Conservation (phyloP, 2,888 invertebrate genomes). For the Agapostemon virescens region DNA sequence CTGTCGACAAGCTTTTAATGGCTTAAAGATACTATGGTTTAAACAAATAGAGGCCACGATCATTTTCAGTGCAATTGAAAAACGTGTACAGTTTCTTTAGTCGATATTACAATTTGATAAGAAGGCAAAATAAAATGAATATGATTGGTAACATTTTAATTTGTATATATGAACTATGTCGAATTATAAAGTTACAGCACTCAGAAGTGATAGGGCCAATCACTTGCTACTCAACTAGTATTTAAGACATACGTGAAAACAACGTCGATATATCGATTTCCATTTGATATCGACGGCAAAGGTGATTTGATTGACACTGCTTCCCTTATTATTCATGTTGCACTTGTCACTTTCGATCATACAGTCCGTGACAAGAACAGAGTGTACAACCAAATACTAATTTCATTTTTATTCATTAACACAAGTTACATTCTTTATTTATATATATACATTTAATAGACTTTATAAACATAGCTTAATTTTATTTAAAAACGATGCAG, state of each 20-base stretch:
- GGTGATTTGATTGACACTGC: slow-evolving; percentile 41
- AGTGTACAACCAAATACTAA: not conserved
- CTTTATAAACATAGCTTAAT: no score
- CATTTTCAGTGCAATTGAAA: not conserved
- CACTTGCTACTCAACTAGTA: not conserved
- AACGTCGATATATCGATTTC: slow-evolving; percentile 9
- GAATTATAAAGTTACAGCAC: not conserved
- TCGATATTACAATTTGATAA: no score
- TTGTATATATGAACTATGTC: not conserved
- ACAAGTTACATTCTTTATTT: not conserved
- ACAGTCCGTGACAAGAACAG: not conserved
- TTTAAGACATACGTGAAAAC: not conserved
- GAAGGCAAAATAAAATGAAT: not conserved
- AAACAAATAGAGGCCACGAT: no score
- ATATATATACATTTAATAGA: not conserved
- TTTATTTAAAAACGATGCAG: no score
- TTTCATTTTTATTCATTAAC: not conserved
- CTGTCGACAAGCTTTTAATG: not conserved
- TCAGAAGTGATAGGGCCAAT: not conserved
- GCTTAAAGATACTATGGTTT: no score
- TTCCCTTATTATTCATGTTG: slow-evolving; percentile 27
- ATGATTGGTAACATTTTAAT: not conserved
- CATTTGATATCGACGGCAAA: slow-evolving; percentile 14
- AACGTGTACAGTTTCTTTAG: not conserved
- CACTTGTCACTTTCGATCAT: slow-evolving; percentile 18